Evolutionary conservation across 2,113 vertebrate species (phyloP).

Genomic region (Collichthys lucidus): DNA sequence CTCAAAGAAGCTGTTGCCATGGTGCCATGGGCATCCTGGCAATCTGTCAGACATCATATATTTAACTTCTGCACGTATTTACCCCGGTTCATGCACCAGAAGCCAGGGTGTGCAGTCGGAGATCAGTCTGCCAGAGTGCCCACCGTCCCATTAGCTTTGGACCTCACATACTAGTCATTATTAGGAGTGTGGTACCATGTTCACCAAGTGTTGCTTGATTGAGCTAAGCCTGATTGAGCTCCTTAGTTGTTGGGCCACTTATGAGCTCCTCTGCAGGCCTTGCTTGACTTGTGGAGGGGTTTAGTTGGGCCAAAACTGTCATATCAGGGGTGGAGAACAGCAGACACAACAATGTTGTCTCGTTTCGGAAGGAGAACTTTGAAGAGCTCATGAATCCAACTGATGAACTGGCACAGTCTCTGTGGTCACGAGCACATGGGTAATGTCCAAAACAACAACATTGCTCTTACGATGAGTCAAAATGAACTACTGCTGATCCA

Average conservation of each 20-base stretch:
- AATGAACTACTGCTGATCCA: no score
- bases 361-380: neutral
- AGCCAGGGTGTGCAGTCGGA: neutral
- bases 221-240: neutral
- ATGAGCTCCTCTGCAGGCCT: neutral
- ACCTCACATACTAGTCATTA: neutral
- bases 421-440: neutral
- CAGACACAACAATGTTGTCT: neutral
- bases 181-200: neutral
- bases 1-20: conserved; percentile 18
- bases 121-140: neutral
- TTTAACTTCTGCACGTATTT: neutral
- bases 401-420: neutral
- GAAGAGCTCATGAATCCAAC: neutral
- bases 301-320: neutral
- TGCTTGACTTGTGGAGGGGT: neutral
- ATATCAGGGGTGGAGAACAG: neutral
- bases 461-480: no score
- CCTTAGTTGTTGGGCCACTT: neutral
- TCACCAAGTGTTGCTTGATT: neutral
- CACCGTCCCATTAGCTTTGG: neutral
- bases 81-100: neutral
- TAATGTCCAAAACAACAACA: neutral
- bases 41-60: neutral
- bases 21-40: neutral